Base-by-base conservation (phyloP, 2,888 invertebrate genomes). In the Lasioglossum figueresi region DNA sequence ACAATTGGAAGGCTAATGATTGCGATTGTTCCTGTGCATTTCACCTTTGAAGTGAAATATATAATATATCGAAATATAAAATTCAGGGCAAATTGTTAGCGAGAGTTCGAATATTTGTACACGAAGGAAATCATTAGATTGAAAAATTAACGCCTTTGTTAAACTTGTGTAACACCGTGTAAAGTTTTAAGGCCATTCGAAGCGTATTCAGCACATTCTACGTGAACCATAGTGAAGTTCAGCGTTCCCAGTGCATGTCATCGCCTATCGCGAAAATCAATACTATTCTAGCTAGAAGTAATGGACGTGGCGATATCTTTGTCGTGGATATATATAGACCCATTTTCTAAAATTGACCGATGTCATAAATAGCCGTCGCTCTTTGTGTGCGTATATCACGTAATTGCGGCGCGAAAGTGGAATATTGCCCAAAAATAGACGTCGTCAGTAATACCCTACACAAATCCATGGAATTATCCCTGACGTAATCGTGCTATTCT, bases 281-380 rank as follows among this genome's bases (percentile, higher is more conserved):
- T 83, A 84, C 40, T 23, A 37, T 34, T n/a, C 16, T 23, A 40
- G 83, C 76, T 79, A 27, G 84, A 79, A 79, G 76, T 84, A 84
- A 83, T 72, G 66, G 83, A 83, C 78, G 75, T 79, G 83, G 78
- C 79, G 83, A 84, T 84, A 84, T 83, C 83, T 83, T 83, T 66
- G 66, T 40, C 45, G 45, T n/a, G 23, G 75, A 40, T 84, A 84
- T 84, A 84, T 83, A 84, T 84, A 84, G 79, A 14, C 12, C 1
- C 34, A 77, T 79, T 83, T 83, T 83, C 84, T 84, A 84, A 84
- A 84, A 83, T 66, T 73, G 76, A 48, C 76, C 75, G 72, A 75
- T 23, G 43, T 70, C 74, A 40, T 52, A 77, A 84, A 82, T 82
- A 84, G 70, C 19, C 59, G 14, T 19, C n/a, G 48, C n/a, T 81